A percentile compares a stretch with the other conserved stretches of the same genome.
Conservation (phyloP, 2,888 invertebrate species). For the Trilocha varians region DNA sequence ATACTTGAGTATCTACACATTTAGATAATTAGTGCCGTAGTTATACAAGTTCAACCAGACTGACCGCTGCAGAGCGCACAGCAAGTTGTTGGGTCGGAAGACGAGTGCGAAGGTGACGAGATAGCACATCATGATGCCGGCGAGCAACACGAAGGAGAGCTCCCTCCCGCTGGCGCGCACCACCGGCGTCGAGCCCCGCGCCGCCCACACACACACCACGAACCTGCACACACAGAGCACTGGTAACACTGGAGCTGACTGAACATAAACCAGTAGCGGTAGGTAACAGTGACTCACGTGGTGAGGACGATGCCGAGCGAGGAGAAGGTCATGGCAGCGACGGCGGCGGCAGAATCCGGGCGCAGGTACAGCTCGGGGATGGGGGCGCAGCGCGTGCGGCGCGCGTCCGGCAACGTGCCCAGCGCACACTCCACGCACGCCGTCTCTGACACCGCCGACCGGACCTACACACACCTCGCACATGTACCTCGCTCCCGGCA, state of each 20-base stretch:
- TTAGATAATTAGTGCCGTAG: too few species aligned
- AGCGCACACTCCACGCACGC: slow-evolving; percentile 85
- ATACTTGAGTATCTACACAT: too few species aligned
- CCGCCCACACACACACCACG: slow-evolving; percentile 83
- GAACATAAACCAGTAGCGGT: too few species aligned
- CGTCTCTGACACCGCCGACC: slow-evolving; percentile 84
- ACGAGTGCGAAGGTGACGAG: slow-evolving; percentile 93
- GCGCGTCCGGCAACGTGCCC: slow-evolving; percentile 85
- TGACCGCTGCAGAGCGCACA: slow-evolving; percentile 91
- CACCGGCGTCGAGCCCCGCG: slow-evolving; percentile 93
- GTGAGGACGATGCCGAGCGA: slow-evolving; percentile 87
- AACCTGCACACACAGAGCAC: slow-evolving; percentile 41
- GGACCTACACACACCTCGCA: slow-evolving; percentile 72
- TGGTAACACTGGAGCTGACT: too few species aligned
- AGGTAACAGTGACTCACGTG: slow-evolving; percentile 39
- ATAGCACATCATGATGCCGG: slow-evolving; percentile 92
- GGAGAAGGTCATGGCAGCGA: slow-evolving; percentile 92
- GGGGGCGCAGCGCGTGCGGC: slow-evolving; percentile 79
- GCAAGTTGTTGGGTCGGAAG: slow-evolving; percentile 85
- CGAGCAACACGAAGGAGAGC: slow-evolving; percentile 90
- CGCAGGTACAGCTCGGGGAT: slow-evolving; percentile 87
- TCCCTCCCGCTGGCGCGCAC: slow-evolving; percentile 95
- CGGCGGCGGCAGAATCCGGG: slow-evolving; percentile 88
- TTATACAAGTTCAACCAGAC: background rate
- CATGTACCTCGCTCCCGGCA: background rate